phyloP scores from a whole-genome alignment of 2,888 invertebrate genomes.

The Drosophila greeni region DNA sequence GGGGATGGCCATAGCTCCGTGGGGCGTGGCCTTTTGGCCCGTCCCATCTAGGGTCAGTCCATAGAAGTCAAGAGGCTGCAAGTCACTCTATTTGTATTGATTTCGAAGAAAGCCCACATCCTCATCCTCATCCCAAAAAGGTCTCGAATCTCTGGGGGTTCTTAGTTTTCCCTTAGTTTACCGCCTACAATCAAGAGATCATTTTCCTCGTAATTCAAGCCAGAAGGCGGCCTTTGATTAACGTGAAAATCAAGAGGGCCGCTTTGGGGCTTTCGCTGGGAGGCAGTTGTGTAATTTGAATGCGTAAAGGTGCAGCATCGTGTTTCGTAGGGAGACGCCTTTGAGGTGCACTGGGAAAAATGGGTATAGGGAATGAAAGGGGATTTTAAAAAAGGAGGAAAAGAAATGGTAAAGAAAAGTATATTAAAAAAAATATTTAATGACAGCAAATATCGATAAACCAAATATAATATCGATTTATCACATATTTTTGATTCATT shows the following conservation, averaged over 20 bases:
- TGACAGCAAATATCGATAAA: no score
- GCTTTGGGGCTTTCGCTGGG: background rate
- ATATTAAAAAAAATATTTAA: no score
- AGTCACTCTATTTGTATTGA: background rate
- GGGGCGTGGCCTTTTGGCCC: slow-evolving; percentile 6
- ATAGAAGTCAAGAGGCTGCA: slow-evolving; percentile 11
- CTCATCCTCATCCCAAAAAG: no score
- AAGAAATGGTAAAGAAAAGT: background rate
- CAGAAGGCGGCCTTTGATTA: slow-evolving; percentile 1
- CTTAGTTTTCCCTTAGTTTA: background rate
- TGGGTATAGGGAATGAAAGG: rapidly evolving
- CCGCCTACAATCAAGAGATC: background rate
- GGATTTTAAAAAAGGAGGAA: background rate
- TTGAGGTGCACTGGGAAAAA: background rate
- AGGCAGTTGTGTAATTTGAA: background rate
- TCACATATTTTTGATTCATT: no score
- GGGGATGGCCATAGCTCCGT: background rate
- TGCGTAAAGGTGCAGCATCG: slow-evolving; percentile 5
- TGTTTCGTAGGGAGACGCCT: background rate
- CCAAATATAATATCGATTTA: no score
- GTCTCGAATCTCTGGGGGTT: background rate
- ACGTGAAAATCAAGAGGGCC: background rate
- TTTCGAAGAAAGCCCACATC: background rate
- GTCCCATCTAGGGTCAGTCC: background rate
- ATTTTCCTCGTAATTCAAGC: background rate